Base-by-base conservation (phyloP, 2,888 invertebrate species). In the Labia minor region DNA sequence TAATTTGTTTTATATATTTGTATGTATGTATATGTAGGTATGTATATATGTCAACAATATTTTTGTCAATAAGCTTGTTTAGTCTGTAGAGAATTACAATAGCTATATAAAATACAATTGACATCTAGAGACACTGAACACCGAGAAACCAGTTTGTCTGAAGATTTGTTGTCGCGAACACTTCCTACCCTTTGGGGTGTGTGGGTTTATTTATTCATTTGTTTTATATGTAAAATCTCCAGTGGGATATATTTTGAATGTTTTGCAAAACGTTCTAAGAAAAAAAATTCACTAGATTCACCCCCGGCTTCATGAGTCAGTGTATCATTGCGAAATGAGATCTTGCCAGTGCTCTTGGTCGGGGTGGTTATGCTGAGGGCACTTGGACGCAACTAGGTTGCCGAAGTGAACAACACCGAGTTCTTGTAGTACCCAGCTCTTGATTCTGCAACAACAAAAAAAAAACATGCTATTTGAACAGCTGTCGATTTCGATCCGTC, bases 361-460 rank as follows among this genome's bases (percentile, higher is more conserved):
- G 33, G 11, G 33, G 33, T 8, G 33, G 33, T 6, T 6, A 8
- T 33, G 11, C 33, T 33, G 33, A 33, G 6, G 33, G 6, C 33
- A 33, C 11, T 33, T 33, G 33, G 33, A 33, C 11, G 33, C 33
- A 33, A 75, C 77, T 84, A 84, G 78, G 92, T 92, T 76, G 92
- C 92, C 77, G 91, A 91, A 74, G 91, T 91, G 78, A 92, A 92
- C 71, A 92, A 83, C 72, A 92, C 91, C 37, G 92, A 92, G 80
- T 91, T 92, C 80, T 92, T 92, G 82, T 92, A 92, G 79, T 92
- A 92, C 73, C 86, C 85, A 71, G 80, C 76, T 72, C 80, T 77
- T 64, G 78, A 78, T 70, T 80, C 80, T 81, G 80, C 33, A 78
- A 79, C 74, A 77, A 67, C 73, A 69, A 68, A 65, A 67, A 64